Evolutionary conservation across 2,797 vertebrate species (phyloP).

Genomic region (Varecia variegata): DNA sequence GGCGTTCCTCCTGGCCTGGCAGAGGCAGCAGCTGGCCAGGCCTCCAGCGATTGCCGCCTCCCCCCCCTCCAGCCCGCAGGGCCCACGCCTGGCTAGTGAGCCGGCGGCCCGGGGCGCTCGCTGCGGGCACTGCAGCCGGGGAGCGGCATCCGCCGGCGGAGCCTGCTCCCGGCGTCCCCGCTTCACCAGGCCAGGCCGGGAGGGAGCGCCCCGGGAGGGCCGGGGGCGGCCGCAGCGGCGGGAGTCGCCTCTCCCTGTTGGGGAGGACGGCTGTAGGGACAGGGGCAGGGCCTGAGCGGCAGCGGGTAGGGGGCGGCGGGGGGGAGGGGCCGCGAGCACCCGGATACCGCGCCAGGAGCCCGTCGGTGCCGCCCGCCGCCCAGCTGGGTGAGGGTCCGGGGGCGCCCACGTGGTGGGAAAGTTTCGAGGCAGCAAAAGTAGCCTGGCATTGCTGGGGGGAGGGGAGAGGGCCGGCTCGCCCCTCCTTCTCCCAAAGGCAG

Average conservation of each 20-base stretch:
- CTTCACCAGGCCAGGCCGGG: not conserved
- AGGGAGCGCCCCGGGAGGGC: not conserved
- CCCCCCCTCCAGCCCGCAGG: not conserved
- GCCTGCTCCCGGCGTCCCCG: not conserved
- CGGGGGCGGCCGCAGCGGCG: not conserved
- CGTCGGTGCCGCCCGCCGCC: not conserved
- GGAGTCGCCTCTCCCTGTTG: not conserved
- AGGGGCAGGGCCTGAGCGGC: not conserved
- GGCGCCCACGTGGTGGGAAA: slow-evolving; percentile 73
- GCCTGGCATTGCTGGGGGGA: slow-evolving; percentile 30
- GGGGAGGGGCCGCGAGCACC: not conserved
- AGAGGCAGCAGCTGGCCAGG: not conserved
- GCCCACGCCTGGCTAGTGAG: not conserved
- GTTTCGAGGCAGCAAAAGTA: slow-evolving; percentile 66
- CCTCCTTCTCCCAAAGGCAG: slow-evolving; percentile 61
- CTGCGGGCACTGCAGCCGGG: slow-evolving; percentile 11
- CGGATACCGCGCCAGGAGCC: not conserved
- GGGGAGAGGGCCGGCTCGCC: not conserved
- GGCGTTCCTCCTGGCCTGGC: not conserved
- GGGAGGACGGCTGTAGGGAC: not conserved
- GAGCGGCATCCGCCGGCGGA: not conserved
- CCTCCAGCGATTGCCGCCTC: not conserved
- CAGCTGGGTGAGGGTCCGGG: slow-evolving; percentile 55
- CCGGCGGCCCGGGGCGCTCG: not conserved
- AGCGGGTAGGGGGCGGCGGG: not conserved